Base-by-base conservation (phyloP, 2,113 vertebrate genomes). In the Trachemys scripta region DNA sequence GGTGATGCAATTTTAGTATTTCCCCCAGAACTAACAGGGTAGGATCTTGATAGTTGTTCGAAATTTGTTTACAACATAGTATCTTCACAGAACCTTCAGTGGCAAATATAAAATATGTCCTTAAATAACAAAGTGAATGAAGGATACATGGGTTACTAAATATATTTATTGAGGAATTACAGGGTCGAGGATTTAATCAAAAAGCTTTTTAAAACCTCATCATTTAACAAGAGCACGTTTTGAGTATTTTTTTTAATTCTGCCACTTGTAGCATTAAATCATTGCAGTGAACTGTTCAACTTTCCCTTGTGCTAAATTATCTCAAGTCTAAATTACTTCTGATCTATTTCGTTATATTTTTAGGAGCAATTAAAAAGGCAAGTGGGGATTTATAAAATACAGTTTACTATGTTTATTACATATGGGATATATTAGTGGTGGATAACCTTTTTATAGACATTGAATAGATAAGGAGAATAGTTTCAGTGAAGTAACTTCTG, bases 371-470 rank as follows among this genome's bases (percentile, higher is more conserved):
- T 27, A n/a, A 31, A 22, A 10, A 5, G 12, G 10, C 8, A 54
- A 76, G 29, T 0, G 42, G 20, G 42, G 51, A 29, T 47, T 72
- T 87, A 79, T 3, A 90, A 81, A 51, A 20, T 38, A 2, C 84
- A 9, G 57, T 2, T 94, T 85, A 38, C 86, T 80, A 88, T 1
- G 45, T 29, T 47, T 45, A 17, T 53, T 49, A 22, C 56, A 82
- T 31, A 75, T 89, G 91, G 19, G 83, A 4, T 62, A 4, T 4
- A 47, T 57, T 51, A 87, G 47, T 3, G 50, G n/a, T 47, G 62
- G 80, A 75, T 89, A 92, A 94, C 31, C 12, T 88, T 96, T 93
- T 96, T 42, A 91, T 29, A 35, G 88, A 31, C 56, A 17, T 2
- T 82, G 47, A 54, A 38, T 69, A 92, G 82, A 82, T 35, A 94